Percentiles rank a stretch among this genome's conserved stretches.
phyloP scores from a whole-genome alignment of 2,113 vertebrate species.

The Eidolon helvum region DNA sequence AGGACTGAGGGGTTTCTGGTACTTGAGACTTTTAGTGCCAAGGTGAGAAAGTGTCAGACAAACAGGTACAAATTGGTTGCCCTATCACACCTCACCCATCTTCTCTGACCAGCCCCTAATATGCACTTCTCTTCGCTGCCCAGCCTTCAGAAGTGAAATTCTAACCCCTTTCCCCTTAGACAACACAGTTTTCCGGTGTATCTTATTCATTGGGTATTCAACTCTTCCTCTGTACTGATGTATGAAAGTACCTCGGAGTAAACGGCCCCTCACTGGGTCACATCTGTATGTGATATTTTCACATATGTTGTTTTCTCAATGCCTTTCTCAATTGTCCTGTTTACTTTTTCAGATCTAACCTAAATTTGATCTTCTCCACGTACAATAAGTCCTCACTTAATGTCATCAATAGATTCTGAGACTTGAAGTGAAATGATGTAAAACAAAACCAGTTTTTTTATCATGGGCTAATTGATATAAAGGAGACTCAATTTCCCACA shows the following conservation, averaged over 20 bases:
- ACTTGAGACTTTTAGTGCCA: neutral
- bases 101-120: neutral
- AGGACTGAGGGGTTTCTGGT: neutral
- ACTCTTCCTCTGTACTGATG: neutral
- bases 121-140: fast-evolving
- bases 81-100: neutral
- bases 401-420: neutral
- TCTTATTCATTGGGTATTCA: neutral
- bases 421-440: neutral
- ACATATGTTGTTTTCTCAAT: neutral
- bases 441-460: neutral
- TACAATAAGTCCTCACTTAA: neutral
- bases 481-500: neutral
- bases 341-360: neutral
- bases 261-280: neutral
- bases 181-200: neutral
- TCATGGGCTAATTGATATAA: neutral
- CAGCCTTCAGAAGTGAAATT: neutral
- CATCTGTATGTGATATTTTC: too few species aligned
- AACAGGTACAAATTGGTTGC: neutral
- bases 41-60: neutral
- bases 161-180: neutral
- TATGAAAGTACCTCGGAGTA: neutral
- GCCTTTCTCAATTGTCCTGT: neutral
- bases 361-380: neutral